Conservation (phyloP, 1,140 invertebrate species). For the Penaeus indicus region DNA sequence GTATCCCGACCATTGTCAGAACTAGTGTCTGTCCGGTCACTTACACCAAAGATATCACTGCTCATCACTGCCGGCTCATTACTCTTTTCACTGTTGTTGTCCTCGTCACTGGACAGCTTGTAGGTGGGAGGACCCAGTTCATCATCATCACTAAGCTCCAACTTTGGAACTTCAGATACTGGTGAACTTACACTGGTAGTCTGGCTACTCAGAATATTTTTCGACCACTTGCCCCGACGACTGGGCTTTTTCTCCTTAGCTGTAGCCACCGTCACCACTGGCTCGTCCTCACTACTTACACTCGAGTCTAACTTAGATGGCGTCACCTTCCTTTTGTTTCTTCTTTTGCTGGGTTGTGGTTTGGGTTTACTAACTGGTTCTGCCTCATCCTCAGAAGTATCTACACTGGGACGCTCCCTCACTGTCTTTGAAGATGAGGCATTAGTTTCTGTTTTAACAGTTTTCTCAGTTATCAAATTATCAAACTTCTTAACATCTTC, state of each 20-base stretch:
- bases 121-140: slow-evolving; percentile 62
- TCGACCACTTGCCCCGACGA: slow-evolving; percentile 12
- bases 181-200: slow-evolving; percentile 26
- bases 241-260: slow-evolving; percentile 70
- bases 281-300: slow-evolving; percentile 64
- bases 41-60: slow-evolving; percentile 70
- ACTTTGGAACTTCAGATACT: slow-evolving; percentile 36
- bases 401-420: slow-evolving; percentile 32
- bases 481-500: slow-evolving; percentile 58
- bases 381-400: slow-evolving; percentile 57
- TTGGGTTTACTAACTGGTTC: slow-evolving; percentile 33
- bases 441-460: slow-evolving; percentile 49
- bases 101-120: slow-evolving; percentile 65
- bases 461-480: slow-evolving; percentile 47
- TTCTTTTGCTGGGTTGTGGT: slow-evolving; percentile 68
- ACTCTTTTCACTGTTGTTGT: slow-evolving; percentile 57
- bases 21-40: slow-evolving; percentile 70
- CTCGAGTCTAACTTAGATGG: slow-evolving; percentile 58
- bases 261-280: slow-evolving; percentile 53
- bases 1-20: slow-evolving; percentile 67
- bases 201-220: neutral
- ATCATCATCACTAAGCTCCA: slow-evolving; percentile 61
- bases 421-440: slow-evolving; percentile 45
- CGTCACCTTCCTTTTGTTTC: slow-evolving; percentile 63
- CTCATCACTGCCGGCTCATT: slow-evolving; percentile 58